phyloP scores from a whole-genome alignment of 2,797 vertebrate species.

The Alcedo atthis region DNA sequence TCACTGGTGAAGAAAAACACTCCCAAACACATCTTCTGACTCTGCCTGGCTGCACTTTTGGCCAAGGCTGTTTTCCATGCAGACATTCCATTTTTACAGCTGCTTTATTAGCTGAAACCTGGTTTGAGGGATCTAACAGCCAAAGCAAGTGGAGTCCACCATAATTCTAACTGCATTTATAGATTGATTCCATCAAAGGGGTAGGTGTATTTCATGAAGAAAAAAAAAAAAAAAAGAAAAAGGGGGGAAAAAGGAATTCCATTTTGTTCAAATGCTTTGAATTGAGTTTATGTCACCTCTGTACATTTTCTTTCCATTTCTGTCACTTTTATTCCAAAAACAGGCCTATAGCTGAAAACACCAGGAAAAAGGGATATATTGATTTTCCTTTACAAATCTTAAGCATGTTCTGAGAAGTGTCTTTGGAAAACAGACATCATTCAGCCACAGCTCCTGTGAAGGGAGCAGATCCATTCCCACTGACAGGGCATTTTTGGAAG shows the following conservation, averaged over 20 bases:
- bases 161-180: not conserved
- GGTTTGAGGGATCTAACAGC: not conserved
- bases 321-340: not conserved
- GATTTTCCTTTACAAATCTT: not conserved
- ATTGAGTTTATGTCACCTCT: not conserved
- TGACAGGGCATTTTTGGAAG: constrained; percentile 2
- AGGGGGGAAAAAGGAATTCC: no score
- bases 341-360: not conserved
- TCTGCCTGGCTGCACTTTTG: not conserved
- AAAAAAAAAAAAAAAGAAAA: not conserved
- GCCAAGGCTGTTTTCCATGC: not conserved
- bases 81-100: not conserved
- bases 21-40: not conserved
- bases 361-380: not conserved
- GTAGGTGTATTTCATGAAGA: not conserved
- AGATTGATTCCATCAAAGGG: not conserved
- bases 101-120: not conserved
- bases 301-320: not conserved
- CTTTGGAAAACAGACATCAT: not conserved
- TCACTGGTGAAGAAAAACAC: not conserved
- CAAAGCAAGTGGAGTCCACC: not conserved
- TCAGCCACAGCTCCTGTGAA: not conserved
- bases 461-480: not conserved
- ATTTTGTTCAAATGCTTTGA: not conserved
- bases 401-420: not conserved